Evolutionary conservation across 2,113 vertebrate species (phyloP).

Genomic region (Madoqua kirkii): DNA sequence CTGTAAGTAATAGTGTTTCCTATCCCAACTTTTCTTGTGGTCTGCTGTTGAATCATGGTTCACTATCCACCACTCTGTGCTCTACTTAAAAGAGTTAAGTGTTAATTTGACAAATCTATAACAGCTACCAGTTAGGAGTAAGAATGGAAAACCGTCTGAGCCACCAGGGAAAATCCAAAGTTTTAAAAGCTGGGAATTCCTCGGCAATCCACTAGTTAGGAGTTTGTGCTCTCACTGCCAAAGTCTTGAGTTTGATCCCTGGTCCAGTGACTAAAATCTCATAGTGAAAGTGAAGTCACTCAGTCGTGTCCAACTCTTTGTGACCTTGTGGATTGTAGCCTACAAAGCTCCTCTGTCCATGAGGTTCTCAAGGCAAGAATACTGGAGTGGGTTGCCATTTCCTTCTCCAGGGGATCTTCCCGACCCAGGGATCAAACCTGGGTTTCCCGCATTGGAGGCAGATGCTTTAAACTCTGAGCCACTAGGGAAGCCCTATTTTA

Average conservation of each 20-base stretch:
- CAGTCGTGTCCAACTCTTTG: no score
- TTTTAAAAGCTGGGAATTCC: background rate
- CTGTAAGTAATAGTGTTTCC: background rate
- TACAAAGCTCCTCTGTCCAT: no score
- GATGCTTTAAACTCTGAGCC: no score
- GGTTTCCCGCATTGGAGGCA: no score
- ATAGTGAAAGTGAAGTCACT: no score
- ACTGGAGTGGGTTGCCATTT: no score
- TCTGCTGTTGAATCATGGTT: background rate
- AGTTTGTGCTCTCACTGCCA: background rate
- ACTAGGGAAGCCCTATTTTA: background rate
- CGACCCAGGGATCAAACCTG: no score
- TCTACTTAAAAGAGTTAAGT: background rate
- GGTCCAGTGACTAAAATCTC: background rate
- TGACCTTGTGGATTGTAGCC: no score
- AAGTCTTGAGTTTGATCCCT: background rate
- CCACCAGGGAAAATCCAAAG: background rate
- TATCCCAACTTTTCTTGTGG: background rate
- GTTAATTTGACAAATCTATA: background rate
- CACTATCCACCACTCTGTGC: background rate
- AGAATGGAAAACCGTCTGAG: background rate
- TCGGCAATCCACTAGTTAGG: background rate
- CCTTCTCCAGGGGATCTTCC: no score
- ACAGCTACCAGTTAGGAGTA: background rate
- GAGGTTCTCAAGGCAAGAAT: no score